These are phyloP conservation scores for Anoplolepis gracilipes DNA, from an alignment of 1,140 invertebrate species.

Conservation along the genomic window DNA sequence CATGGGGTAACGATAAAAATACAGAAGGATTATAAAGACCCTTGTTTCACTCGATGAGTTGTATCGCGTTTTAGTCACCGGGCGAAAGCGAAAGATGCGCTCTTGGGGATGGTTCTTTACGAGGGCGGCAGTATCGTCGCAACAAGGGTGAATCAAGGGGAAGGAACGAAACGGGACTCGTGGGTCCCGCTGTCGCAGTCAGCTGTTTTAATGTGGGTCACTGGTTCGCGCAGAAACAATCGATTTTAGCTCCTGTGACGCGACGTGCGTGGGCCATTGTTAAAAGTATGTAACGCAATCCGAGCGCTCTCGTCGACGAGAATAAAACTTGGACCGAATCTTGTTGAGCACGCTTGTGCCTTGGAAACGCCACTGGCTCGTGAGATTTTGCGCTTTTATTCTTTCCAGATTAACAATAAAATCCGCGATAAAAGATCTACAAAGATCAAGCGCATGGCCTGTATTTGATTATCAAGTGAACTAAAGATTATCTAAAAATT, in stretches of 20 bases:
- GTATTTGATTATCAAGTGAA: neutral
- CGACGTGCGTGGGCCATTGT: conserved; percentile 16
- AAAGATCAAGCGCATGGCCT: neutral
- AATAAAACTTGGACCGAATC: neutral
- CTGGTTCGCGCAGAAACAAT: conserved; percentile 78
- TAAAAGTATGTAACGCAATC: conserved; percentile 31
- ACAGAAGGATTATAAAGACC: conserved; percentile 21
- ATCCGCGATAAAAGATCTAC: too few relatives aligned
- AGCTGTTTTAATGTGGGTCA: conserved; percentile 85
- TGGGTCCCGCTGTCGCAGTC: conserved; percentile 71
- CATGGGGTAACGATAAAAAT: conserved; percentile 10
- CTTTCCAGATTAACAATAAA: conserved; percentile 41
- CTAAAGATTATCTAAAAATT: neutral
- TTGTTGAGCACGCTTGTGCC: neutral
- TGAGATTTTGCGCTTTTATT: conserved; percentile 47
- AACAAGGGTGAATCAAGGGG: conserved; percentile 71
- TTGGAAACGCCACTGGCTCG: conserved; percentile 25
- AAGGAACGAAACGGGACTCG: conserved; percentile 62
- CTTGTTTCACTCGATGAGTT: conserved; percentile 36
- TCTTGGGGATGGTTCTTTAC: conserved; percentile 65
- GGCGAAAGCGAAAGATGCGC: conserved; percentile 22
- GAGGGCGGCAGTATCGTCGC: conserved; percentile 72
- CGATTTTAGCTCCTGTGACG: conserved; percentile 74
- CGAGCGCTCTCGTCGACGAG: neutral
- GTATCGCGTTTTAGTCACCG: conserved; percentile 9